These are phyloP conservation scores for Trachops cirrhosus DNA, from an alignment of 2,797 vertebrate genomes.

Conservation along the genomic window DNA sequence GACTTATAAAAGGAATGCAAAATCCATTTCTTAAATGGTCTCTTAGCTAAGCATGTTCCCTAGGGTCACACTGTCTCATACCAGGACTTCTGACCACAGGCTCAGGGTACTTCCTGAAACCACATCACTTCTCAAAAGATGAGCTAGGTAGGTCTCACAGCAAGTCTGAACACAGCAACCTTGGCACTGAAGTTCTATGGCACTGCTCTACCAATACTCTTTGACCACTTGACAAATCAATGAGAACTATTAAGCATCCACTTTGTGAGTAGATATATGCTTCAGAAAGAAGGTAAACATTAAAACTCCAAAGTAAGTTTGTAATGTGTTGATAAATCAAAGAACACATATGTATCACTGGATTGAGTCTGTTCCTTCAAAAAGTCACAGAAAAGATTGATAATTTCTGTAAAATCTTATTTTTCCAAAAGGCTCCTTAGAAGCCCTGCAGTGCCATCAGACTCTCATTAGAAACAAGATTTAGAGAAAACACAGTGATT, in stretches of 20 bases:
- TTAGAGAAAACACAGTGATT: not conserved
- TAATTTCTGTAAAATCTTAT: not conserved
- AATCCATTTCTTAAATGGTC: not conserved
- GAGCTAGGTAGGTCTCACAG: not conserved
- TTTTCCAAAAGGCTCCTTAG: constrained; percentile 33
- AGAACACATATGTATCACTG: not conserved
- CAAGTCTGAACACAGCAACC: not conserved
- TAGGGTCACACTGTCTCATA: not conserved
- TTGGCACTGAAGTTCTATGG: accelerated
- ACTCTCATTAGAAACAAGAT: not conserved
- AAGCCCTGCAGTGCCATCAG: not conserved
- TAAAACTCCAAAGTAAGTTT: not conserved
- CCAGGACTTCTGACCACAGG: not conserved
- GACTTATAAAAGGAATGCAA: not conserved
- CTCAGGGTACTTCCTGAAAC: not conserved
- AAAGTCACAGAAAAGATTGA: not conserved
- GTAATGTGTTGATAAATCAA: not conserved
- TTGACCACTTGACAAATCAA: not conserved
- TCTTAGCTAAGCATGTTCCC: not conserved
- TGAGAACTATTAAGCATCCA: not conserved
- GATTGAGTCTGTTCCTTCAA: not conserved
- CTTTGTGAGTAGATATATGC: not conserved
- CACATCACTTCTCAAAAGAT: not conserved
- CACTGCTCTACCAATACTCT: not conserved
- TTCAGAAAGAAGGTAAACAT: constrained; percentile 5